Evolutionary conservation across 2,888 invertebrate genomes (phyloP).

Genomic region (Sesia bembeciformis): DNA sequence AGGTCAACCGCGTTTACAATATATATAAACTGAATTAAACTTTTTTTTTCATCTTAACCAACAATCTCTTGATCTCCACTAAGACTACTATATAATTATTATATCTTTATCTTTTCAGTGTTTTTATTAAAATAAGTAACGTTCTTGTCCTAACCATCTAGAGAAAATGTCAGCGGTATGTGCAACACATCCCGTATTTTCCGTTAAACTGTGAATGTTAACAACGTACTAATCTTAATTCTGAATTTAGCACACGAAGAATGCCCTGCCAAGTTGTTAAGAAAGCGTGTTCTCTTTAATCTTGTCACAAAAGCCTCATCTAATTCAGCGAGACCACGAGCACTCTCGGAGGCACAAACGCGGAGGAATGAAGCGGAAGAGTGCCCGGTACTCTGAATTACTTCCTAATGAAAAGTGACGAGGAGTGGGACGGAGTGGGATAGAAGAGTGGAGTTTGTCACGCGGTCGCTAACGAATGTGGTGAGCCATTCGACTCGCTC

Average conservation of each 20-base stretch:
- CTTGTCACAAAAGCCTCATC: constrained; percentile 71
- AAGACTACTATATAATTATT: no score
- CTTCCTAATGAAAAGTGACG: constrained; percentile 73
- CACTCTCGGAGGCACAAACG: constrained; percentile 58
- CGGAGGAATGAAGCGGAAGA: constrained; percentile 70
- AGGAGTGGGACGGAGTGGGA: constrained; percentile 55
- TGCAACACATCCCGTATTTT: not conserved
- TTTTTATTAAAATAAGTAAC: no score
- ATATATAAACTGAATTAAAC: no score
- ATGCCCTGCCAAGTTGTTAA: constrained; percentile 34
- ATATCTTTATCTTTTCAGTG: no score
- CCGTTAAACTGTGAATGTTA: not conserved
- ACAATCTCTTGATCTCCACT: no score
- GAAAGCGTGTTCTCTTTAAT: constrained; percentile 69
- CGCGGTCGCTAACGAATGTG: constrained; percentile 69
- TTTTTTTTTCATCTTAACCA: no score
- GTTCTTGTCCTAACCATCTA: no score
- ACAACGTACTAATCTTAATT: constrained; percentile 39
- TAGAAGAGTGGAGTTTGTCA: constrained; percentile 36
- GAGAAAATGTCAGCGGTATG: no score
- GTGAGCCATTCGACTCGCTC: constrained; percentile 48
- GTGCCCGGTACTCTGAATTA: constrained; percentile 69
- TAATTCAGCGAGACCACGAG: constrained; percentile 64
- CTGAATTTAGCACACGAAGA: constrained; percentile 56
- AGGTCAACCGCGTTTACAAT: no score